A percentile compares a stretch with the other conserved stretches of the same genome.
phyloP scores from a whole-genome alignment of 2,797 vertebrate species.

The Pempheris klunzingeri region DNA sequence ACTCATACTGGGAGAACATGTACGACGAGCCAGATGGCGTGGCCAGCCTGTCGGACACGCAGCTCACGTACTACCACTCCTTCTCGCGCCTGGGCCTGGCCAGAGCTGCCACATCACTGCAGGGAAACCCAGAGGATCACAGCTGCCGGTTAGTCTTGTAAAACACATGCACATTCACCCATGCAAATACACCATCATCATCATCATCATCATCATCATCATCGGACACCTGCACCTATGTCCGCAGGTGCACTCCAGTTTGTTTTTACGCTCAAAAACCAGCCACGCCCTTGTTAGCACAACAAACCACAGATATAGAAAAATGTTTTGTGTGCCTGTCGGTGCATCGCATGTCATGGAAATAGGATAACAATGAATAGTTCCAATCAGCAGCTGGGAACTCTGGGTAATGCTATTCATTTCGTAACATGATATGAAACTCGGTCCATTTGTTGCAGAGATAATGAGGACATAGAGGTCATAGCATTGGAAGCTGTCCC shows the following conservation, averaged over 20 bases:
- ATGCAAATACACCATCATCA: conserved; percentile 19
- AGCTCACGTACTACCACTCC: conserved; percentile 93
- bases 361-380: conserved; percentile 56
- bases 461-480: conserved; percentile 65
- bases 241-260: conserved; percentile 36
- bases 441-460: conserved; percentile 51
- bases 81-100: conserved; percentile 92
- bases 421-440: conserved; percentile 65
- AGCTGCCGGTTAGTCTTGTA: conserved; percentile 91
- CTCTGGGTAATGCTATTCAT: conserved; percentile 58
- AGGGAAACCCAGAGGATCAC: conserved; percentile 87
- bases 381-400: conserved; percentile 52
- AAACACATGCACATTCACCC: conserved; percentile 11
- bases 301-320: conserved; percentile 39
- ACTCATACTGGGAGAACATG: conserved; percentile 95
- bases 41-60: conserved; percentile 89
- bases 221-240: conserved; percentile 35
- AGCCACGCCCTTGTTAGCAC: conserved; percentile 34
- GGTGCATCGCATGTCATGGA: conserved; percentile 49
- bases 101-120: conserved; percentile 87
- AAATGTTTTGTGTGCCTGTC: conserved; percentile 54
- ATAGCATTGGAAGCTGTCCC: conserved; percentile 46
- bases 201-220: conserved; percentile 9
- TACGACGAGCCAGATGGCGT: conserved; percentile 93
- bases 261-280: conserved; percentile 20